Evolutionary conservation across 2,888 invertebrate species (phyloP).

Genomic region (Clusia tigrina): DNA sequence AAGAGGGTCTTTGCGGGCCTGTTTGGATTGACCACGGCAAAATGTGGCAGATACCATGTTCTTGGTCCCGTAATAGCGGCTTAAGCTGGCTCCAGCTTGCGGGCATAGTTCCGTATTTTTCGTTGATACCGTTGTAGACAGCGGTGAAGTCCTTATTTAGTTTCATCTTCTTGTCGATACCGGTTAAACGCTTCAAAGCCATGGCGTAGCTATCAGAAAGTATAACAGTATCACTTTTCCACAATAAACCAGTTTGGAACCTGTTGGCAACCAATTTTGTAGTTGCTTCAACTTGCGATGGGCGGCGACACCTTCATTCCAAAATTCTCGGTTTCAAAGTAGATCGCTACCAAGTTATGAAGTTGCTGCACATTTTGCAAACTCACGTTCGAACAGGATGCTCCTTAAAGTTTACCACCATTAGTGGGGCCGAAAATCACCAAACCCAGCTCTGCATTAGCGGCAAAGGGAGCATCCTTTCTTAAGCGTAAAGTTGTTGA

Average conservation of each 20-base stretch:
- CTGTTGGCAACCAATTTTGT: neutral
- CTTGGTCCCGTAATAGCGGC: slow-evolving; percentile 8
- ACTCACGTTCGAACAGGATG: neutral
- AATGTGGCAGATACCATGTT: slow-evolving; percentile 43
- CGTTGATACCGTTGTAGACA: neutral
- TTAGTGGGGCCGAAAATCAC: neutral
- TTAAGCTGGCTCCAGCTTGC: slow-evolving; percentile 11
- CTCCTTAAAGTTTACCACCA: neutral
- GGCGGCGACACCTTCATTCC: neutral
- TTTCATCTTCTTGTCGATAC: neutral
- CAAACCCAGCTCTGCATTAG: neutral
- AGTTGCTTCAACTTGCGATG: neutral
- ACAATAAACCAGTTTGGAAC: slow-evolving; percentile 17
- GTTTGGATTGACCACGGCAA: slow-evolving; percentile 16
- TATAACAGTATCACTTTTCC: neutral
- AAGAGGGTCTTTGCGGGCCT: slow-evolving; percentile 20
- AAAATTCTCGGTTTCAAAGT: slow-evolving; percentile 20
- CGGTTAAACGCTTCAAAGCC: neutral
- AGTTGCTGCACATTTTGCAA: neutral
- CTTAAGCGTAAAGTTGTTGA: neutral
- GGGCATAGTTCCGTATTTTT: slow-evolving; percentile 11
- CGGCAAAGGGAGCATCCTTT: neutral
- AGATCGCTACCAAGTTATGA: neutral
- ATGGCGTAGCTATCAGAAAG: neutral
- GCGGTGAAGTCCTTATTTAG: neutral